Conservation (phyloP, 2,888 invertebrate genomes). For the Dromius quadrimaculatus region DNA sequence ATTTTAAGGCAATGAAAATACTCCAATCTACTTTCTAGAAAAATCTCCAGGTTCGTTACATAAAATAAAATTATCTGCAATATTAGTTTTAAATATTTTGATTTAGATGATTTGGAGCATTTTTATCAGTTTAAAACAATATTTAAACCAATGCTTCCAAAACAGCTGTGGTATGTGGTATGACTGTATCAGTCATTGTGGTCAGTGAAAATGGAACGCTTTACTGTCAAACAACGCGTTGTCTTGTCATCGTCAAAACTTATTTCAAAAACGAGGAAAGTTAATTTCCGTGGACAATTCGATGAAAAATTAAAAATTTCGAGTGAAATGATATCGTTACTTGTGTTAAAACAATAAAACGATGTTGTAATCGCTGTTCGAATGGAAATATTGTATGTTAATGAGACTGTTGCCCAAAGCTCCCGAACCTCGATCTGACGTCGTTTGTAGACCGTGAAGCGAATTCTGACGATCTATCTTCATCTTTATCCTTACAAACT, state of each 20-base stretch:
- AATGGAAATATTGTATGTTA: not conserved
- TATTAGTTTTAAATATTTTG: too few species aligned
- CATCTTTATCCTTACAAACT: conserved; percentile 6
- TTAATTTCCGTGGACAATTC: conserved; percentile 1
- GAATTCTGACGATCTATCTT: conserved; percentile 6
- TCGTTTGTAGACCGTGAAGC: conserved; percentile 1
- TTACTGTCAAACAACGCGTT: not conserved
- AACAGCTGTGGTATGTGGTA: too few species aligned
- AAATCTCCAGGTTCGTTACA: too few species aligned
- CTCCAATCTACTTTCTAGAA: too few species aligned
- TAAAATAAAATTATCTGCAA: too few species aligned
- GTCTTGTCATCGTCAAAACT: not conserved
- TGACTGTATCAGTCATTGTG: too few species aligned
- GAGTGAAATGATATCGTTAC: not conserved
- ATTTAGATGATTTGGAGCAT: too few species aligned
- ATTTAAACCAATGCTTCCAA: too few species aligned
- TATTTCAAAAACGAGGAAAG: conserved; percentile 1
- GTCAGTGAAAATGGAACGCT: not conserved
- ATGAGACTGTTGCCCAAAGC: conserved; percentile 13
- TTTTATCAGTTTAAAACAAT: too few species aligned
- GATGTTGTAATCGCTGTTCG: conserved; percentile 3
- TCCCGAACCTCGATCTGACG: not conserved
- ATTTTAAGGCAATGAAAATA: too few species aligned
- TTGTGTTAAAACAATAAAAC: conserved; percentile 5
- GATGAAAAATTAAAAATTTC: conserved; percentile 8